Evolutionary conservation across 2,888 invertebrate species (phyloP).

Genomic region (Drosophila paranaensis): DNA sequence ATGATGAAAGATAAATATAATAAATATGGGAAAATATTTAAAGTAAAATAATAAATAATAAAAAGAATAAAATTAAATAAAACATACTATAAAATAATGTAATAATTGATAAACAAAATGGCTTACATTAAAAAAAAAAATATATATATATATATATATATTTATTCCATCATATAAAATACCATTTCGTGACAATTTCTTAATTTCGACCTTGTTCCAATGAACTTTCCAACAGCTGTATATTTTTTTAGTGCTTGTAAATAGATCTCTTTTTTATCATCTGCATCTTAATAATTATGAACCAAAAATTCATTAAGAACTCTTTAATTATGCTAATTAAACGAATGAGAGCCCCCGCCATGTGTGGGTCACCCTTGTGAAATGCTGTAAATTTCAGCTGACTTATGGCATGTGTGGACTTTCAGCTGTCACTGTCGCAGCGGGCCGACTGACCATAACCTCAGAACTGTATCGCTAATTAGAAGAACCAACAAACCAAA

Average conservation of each 20-base stretch:
- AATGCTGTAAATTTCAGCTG: conserved; percentile 32
- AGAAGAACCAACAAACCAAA: conserved; percentile 41
- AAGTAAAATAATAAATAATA: background rate
- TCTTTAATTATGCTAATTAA: conserved; percentile 32
- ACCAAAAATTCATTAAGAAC: conserved; percentile 17
- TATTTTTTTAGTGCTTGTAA: background rate
- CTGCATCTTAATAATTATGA: conserved; percentile 26
- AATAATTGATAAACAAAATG: background rate
- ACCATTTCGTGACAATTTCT: background rate
- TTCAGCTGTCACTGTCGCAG: conserved; percentile 58
- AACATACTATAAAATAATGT: background rate
- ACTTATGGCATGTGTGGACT: conserved; percentile 51
- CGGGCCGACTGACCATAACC: conserved; percentile 44
- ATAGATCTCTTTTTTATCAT: conserved; percentile 6
- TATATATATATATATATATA: background rate
- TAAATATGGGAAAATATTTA: background rate
- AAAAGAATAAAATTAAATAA: background rate
- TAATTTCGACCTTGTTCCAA: background rate
- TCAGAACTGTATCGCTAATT: conserved; percentile 59
- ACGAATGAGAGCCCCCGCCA: conserved; percentile 10
- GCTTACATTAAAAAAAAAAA: background rate
- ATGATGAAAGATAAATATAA: background rate
- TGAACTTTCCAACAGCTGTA: background rate
- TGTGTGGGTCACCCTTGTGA: conserved; percentile 3
- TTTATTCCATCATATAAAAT: too few species aligned